Conservation (phyloP, 2,113 vertebrate genomes). For the Corythornis madagascariensis region DNA sequence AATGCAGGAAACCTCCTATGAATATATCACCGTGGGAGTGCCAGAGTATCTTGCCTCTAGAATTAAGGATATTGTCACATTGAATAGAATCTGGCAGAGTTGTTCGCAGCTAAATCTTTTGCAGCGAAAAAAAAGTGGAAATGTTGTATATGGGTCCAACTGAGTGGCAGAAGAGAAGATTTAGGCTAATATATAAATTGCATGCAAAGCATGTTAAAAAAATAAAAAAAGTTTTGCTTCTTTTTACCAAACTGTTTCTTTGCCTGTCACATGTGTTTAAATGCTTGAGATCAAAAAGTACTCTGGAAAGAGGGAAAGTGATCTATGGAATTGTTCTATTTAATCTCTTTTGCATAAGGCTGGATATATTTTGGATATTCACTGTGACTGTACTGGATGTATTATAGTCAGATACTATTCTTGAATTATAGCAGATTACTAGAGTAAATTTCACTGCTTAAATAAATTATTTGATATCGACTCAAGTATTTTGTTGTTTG, state of each 20-base stretch:
- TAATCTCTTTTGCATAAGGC: not conserved
- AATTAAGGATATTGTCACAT: constrained; percentile 2
- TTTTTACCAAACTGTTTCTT: not conserved
- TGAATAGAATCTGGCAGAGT: not conserved
- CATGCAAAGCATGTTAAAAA: not conserved
- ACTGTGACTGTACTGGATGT: not conserved
- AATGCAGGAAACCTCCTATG: not conserved
- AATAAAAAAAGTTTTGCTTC: not conserved
- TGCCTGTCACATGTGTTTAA: not conserved
- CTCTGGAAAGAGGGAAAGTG: not conserved
- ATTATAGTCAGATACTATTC: not conserved
- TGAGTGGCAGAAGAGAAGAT: not conserved
- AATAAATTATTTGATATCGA: not conserved
- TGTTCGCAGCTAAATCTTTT: not conserved
- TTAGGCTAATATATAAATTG: not conserved
- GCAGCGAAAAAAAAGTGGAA: not conserved
- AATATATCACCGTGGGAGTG: not conserved
- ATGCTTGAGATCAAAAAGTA: not conserved
- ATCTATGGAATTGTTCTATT: not conserved
- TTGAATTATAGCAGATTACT: not conserved
- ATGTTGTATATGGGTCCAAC: not conserved
- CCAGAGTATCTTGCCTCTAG: not conserved
- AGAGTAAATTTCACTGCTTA: not conserved
- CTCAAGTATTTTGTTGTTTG: not conserved
- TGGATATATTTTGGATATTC: not conserved